phyloP scores from a whole-genome alignment of 2,113 vertebrate species.

The Rynchops niger region DNA sequence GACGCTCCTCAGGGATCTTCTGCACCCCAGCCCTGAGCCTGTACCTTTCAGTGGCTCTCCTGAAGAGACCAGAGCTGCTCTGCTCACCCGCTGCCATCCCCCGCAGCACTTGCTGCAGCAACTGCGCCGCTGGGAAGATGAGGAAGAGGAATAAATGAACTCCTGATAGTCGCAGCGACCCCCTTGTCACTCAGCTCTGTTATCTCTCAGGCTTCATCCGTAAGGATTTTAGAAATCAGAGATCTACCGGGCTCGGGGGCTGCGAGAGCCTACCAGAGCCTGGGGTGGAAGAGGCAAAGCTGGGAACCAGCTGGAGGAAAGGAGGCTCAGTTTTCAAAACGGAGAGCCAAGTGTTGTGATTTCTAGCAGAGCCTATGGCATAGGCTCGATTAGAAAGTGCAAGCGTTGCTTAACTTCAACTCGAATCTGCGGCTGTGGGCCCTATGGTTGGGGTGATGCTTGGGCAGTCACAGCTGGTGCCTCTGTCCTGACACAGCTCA shows the following conservation, averaged over 20 bases:
- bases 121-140: rapidly evolving
- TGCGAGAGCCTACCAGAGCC: neutral
- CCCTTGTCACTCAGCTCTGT: neutral
- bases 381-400: neutral
- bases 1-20: neutral
- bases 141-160: neutral
- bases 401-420: rapidly evolving
- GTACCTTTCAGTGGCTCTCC: neutral
- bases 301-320: neutral
- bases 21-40: neutral
- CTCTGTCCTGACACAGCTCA: neutral
- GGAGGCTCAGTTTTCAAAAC: rapidly evolving
- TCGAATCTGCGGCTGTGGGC: rapidly evolving
- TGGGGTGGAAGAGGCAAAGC: neutral
- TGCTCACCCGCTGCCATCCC: neutral
- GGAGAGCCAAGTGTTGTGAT: rapidly evolving
- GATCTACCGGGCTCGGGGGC: rapidly evolving
- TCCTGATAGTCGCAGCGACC: neutral
- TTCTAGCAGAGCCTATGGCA: neutral
- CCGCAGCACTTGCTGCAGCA: rapidly evolving
- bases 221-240: neutral
- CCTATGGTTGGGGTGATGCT: rapidly evolving
- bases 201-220: rapidly evolving
- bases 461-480: rapidly evolving
- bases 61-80: neutral